A percentile compares a stretch with the other conserved stretches of the same genome.
These are phyloP conservation scores for Montipora sp. DNA, from an alignment of 64 coral and sea anemone genomes.

Conservation along the genomic window DNA sequence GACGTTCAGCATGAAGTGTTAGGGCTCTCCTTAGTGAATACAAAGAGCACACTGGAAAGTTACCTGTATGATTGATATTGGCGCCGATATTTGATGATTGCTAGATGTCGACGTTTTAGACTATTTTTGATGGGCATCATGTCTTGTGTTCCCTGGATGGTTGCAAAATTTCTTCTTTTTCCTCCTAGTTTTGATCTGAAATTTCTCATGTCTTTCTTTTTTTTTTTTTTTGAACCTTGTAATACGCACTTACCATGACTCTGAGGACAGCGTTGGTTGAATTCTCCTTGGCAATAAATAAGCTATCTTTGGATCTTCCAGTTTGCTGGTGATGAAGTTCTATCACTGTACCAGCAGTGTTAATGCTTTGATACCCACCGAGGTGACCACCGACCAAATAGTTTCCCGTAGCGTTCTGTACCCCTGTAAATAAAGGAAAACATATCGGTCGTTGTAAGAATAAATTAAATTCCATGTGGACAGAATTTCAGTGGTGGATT, in stretches of 20 bases:
- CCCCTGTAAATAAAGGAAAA: constrained; percentile 1
- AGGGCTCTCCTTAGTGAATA: too few relatives aligned
- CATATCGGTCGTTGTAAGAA: too few relatives aligned
- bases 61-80: too few relatives aligned
- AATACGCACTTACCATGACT: background rate
- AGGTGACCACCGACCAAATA: constrained; percentile 14
- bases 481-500: too few relatives aligned
- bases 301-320: background rate
- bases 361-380: background rate
- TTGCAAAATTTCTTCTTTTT: too few relatives aligned
- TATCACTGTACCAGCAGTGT: background rate
- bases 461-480: too few relatives aligned
- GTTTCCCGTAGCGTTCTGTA: background rate
- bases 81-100: too few relatives aligned
- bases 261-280: background rate
- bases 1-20: too few relatives aligned
- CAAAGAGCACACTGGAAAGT: too few relatives aligned
- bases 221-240: background rate
- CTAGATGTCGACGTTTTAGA: too few relatives aligned
- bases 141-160: too few relatives aligned
- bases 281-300: background rate
- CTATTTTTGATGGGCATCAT: background rate
- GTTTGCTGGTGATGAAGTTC: background rate
- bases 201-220: background rate
- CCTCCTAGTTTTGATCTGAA: too few relatives aligned